Conservation (phyloP, 2,888 invertebrate species). For the Elegia similella region DNA sequence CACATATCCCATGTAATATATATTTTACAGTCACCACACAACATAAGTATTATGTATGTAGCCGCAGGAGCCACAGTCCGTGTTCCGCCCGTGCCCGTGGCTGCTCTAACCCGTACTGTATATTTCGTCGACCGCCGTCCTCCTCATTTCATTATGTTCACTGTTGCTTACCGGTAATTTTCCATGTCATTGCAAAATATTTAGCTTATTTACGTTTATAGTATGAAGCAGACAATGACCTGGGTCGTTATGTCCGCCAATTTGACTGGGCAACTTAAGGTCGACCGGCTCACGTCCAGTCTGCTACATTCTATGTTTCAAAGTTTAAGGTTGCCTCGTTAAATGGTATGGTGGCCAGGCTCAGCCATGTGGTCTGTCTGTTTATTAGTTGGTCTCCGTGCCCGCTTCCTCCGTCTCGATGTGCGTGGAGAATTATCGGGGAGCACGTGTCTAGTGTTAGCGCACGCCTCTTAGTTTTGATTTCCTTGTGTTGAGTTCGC, state of each 20-base stretch:
- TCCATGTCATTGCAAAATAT: constrained; percentile 4
- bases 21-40: not conserved
- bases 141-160: not conserved
- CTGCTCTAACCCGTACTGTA: not conserved
- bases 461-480: constrained; percentile 32
- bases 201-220: not conserved
- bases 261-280: not conserved
- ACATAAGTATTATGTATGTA: not conserved
- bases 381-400: not conserved
- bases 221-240: not conserved
- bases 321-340: not conserved
- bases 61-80: not conserved
- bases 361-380: not conserved
- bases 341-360: not conserved
- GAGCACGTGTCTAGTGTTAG: constrained; percentile 29
- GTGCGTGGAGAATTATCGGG: constrained; percentile 24
- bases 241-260: not conserved
- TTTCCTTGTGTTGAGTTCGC: constrained; percentile 52
- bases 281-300: no score
- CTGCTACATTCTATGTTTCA: no score
- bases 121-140: not conserved
- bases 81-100: constrained; percentile 1
- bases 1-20: not conserved
- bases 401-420: constrained; percentile 10
- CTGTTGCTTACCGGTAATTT: constrained; percentile 7